These are phyloP conservation scores for Microplitis mediator DNA, from an alignment of 1,140 invertebrate genomes.

Conservation along the genomic window DNA sequence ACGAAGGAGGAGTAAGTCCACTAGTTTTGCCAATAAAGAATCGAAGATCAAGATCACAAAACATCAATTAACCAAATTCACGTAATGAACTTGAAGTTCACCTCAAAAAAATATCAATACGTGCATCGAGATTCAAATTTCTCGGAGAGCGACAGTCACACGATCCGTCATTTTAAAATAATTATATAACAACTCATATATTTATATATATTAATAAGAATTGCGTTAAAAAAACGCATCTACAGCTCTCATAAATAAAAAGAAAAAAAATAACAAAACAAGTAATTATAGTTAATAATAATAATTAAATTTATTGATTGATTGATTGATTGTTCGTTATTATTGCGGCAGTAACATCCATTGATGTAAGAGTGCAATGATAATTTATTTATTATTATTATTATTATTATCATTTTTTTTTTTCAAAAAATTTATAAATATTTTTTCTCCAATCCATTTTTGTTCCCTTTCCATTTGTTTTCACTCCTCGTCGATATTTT, in stretches of 20 bases:
- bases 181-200: neutral
- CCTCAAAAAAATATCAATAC: too few relatives aligned
- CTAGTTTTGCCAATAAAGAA: constrained; percentile 36
- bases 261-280: constrained; percentile 21
- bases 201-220: too few relatives aligned
- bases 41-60: constrained; percentile 34
- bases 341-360: constrained; percentile 37
- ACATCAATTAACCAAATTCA: constrained; percentile 13
- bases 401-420: neutral
- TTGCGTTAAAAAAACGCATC: too few relatives aligned
- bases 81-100: too few relatives aligned
- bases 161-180: neutral
- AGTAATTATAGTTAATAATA: constrained; percentile 49
- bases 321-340: constrained; percentile 30
- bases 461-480: neutral
- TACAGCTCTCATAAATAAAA: constrained; percentile 23
- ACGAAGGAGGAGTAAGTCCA: constrained; percentile 79
- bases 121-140: too few relatives aligned
- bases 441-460: neutral
- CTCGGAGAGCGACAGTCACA: neutral
- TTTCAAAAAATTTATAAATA: neutral
- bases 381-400: constrained; percentile 9
- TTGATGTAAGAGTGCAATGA: constrained; percentile 38
- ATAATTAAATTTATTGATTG: constrained; percentile 20
- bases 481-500: neutral